Base-by-base conservation (phyloP, 2,888 invertebrate genomes). In the Oligia latruncula region DNA sequence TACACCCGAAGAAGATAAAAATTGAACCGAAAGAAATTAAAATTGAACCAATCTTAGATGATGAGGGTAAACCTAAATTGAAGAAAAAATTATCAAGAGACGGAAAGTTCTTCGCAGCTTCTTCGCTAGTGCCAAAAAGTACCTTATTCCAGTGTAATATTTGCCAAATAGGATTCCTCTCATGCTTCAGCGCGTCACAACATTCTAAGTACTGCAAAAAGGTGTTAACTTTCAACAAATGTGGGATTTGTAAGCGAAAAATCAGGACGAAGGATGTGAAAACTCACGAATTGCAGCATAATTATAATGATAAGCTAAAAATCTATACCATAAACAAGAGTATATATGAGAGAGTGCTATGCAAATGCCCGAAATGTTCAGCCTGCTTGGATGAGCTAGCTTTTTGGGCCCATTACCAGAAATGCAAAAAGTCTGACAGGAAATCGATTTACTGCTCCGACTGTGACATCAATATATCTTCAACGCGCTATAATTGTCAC, bases 221-320 rank as follows among this genome's bases (percentile, higher is more conserved):
- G 2, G 35, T 8, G 0, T 67, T 23, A 2, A 75, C 15, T 0
- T 86, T 67, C 4, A 55, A 76, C 4, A 82, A 74, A 29, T 93
- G 93, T 35, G 74, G 78, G 0, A 67, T 89, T 4, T 95, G 95
- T 67, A 87, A 90, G 2, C 88, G 91, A 0, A 83, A 86, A 9
- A 89, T 95, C 5, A 86, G 88, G 0, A 15, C 35, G 0, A 75
- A 60, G 0, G 94, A 95, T 40, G 79, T 52, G 0, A 2, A 65
- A 0, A 76, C 81, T 0, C 95, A 95, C 6, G 71, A 75, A 9
- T 29, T 88, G 0, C 95, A 95, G 71, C 95, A 95, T 29, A 81
- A 82, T 20, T 40, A 91, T 0, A 82, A 85, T 0, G 87, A 87
- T 0, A 91, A 90, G 1, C 81, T 95, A 4, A 92, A 88, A 84